Conservation (phyloP, 2,888 invertebrate genomes). For the Sarcophaga rosellei region DNA sequence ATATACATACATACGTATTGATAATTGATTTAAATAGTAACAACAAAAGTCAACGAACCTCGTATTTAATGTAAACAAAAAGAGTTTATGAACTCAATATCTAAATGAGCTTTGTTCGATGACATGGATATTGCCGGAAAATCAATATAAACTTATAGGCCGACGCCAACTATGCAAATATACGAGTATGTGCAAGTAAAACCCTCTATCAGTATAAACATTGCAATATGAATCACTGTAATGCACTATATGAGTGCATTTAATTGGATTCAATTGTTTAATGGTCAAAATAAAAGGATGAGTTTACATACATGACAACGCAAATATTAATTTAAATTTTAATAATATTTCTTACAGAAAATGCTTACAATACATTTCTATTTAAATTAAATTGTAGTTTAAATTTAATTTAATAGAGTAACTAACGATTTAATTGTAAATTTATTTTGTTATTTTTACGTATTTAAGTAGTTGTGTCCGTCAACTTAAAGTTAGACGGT, state of each 20-base stretch:
- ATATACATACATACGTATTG: no score
- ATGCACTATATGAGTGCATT: neutral
- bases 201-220: neutral
- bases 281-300: constrained; percentile 10
- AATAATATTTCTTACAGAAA: neutral
- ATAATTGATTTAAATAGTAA: neutral
- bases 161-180: neutral
- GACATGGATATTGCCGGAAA: constrained; percentile 47
- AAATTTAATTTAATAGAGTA: no score
- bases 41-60: constrained; percentile 19
- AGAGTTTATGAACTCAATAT: constrained; percentile 53
- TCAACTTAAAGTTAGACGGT: no score
- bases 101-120: constrained; percentile 51
- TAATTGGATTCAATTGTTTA: constrained; percentile 16
- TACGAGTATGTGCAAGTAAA: constrained; percentile 16
- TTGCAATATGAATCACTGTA: constrained; percentile 6
- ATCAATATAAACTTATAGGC: constrained; percentile 40
- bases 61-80: constrained; percentile 20
- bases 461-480: no score
- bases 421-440: no score
- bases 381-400: no score
- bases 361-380: no score
- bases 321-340: neutral
- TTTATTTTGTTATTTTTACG: no score
- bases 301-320: neutral